Evolutionary conservation across 2,888 invertebrate species (phyloP).

Genomic region (Pelosia muscerda): DNA sequence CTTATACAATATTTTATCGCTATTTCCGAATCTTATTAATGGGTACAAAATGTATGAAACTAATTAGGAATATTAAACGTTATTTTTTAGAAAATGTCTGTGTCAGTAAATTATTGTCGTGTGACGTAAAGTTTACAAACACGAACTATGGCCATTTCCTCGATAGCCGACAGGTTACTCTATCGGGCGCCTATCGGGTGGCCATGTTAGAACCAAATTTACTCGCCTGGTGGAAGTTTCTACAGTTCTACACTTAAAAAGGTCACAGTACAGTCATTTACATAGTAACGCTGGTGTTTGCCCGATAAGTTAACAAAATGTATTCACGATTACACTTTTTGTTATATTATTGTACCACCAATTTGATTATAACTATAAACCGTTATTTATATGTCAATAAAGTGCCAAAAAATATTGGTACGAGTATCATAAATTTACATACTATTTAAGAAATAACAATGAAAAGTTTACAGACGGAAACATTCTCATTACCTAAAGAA

Average conservation of each 20-base stretch:
- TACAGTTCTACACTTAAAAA: too few relatives aligned
- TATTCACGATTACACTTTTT: not conserved
- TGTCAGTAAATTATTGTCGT: not conserved
- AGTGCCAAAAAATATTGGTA: not conserved
- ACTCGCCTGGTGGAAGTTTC: too few relatives aligned
- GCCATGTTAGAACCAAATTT: too few relatives aligned
- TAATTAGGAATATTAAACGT: not conserved
- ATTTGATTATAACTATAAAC: not conserved
- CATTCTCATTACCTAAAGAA: not conserved
- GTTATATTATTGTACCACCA: not conserved
- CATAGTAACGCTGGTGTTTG: not conserved
- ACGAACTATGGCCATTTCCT: too few relatives aligned
- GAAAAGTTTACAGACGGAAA: not conserved
- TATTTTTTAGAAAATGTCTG: too few relatives aligned
- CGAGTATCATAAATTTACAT: not conserved
- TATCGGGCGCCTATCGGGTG: not conserved
- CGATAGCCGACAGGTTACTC: too few relatives aligned
- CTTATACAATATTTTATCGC: not conserved
- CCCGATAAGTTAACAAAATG: not conserved
- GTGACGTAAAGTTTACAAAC: not conserved
- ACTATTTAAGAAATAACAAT: not conserved
- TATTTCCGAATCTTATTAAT: too few relatives aligned
- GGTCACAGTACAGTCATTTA: not conserved
- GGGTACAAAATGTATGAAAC: too few relatives aligned
- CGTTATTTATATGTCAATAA: not conserved